Evolutionary conservation across 2,113 vertebrate species (phyloP), one percentile per base, ranked within the genome.

Genomic region (Chlamydotis undulata): DNA sequence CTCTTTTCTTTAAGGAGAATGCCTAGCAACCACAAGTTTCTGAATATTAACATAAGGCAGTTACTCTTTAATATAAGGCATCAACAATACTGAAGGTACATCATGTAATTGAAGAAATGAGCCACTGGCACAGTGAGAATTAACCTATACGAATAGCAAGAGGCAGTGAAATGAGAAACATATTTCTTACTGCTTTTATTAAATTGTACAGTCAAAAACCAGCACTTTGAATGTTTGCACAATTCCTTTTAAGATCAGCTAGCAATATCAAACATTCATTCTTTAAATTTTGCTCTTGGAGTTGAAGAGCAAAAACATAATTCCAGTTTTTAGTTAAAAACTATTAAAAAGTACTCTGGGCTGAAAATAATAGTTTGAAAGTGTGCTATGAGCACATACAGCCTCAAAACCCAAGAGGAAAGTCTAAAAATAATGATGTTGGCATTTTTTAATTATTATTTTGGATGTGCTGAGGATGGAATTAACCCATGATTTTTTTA

Each of bases 41-140:
- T 86, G 37, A 88, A 77, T 77, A 87, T 95, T 96, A 95, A 81
- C 67, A 77, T 61, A 74, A 85, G 50, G 53, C 31, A 73, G 53
- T 74, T 53, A 69, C 35, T 64, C 15, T 69, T 93, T 88, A 83
- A 93, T 93, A 75, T 67, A 95, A 93, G 90, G 43, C 24, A 73
- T 93, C 84, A 91, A 90, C 45, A 74, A 60, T 65, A 93, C 91
- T 52, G 94, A 80, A 90, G 75, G 85, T 55, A 77, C 85, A 73
- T 88, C 68, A 26, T 91, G 60, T 80, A 96, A 80, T 9, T 88
- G 87, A 96, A 94, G 71, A 91, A 91, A 90, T 74, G 67, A 96
- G 56, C 35, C 37, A 88, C 75, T 67, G 82, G 55, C 63, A 87
- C 63, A 83, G 43, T 33, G 55, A 92, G 41, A 94, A 95, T 93